Conservation (phyloP, 2,113 vertebrate species). For the Vidua chalybeata region DNA sequence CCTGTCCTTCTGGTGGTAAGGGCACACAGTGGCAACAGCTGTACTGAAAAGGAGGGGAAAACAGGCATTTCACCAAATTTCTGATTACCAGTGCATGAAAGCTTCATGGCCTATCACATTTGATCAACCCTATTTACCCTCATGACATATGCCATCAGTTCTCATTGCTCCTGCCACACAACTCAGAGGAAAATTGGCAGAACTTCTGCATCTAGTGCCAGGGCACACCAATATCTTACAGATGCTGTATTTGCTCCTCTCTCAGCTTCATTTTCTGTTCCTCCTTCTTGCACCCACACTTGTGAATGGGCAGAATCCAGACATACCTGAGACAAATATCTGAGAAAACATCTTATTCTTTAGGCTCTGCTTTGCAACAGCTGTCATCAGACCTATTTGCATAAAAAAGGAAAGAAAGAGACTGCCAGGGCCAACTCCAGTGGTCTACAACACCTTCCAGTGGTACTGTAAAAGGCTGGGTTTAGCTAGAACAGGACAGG, state of each 20-base stretch:
- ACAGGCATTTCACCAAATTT: not conserved
- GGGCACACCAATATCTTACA: not conserved
- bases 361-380: not conserved
- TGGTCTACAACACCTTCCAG: not conserved
- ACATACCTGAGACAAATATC: not conserved
- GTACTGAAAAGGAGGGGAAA: not conserved
- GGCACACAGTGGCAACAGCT: not conserved
- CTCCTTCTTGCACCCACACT: not conserved
- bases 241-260: not conserved
- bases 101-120: not conserved
- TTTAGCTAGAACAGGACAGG: not conserved
- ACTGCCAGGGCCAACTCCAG: not conserved
- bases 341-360: not conserved
- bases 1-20: not conserved
- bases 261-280: not conserved
- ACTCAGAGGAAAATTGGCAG: not conserved
- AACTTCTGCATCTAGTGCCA: not conserved
- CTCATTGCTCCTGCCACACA: not conserved
- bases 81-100: not conserved
- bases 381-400: not conserved
- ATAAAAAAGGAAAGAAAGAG: not conserved
- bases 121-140: not conserved
- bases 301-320: not conserved
- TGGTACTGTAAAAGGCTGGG: not conserved
- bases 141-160: not conserved